Evolutionary conservation across 2,797 vertebrate genomes (phyloP).

Genomic region (Xenops minutus): DNA sequence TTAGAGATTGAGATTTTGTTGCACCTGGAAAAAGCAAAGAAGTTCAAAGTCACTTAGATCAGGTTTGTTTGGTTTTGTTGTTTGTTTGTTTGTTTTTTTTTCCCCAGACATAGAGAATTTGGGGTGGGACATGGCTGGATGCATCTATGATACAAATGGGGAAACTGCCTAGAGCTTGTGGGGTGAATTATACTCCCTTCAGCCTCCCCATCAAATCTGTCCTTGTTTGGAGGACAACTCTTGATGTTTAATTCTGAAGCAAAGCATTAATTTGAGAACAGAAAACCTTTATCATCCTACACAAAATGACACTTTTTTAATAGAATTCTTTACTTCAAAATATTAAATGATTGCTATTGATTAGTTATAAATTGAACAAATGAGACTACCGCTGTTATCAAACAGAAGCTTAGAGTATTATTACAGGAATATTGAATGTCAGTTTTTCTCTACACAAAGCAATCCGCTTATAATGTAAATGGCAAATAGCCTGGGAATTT

Average conservation of each 20-base stretch:
- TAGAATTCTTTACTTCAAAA: neutral
- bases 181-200: neutral
- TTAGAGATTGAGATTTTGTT: neutral
- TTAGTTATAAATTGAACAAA: constrained; percentile 29
- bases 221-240: constrained; percentile 25
- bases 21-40: neutral
- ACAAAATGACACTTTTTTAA: neutral
- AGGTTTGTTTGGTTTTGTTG: neutral
- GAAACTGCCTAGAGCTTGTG: neutral
- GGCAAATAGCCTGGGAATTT: constrained; percentile 1
- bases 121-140: neutral
- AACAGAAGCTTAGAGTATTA: neutral
- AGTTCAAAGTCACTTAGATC: neutral
- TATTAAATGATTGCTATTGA: constrained; percentile 8
- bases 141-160: neutral
- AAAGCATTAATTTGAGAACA: constrained; percentile 12
- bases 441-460: neutral
- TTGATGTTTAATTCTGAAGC: constrained; percentile 34
- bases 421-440: neutral
- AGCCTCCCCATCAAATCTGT: neutral
- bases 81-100: too few relatives aligned
- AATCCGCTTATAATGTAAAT: neutral
- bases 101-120: neutral
- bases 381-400: neutral
- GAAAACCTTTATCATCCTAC: constrained; percentile 2